These are phyloP conservation scores for Ceraclea dissimilis DNA, from an alignment of 2,888 invertebrate genomes.

Conservation along the genomic window DNA sequence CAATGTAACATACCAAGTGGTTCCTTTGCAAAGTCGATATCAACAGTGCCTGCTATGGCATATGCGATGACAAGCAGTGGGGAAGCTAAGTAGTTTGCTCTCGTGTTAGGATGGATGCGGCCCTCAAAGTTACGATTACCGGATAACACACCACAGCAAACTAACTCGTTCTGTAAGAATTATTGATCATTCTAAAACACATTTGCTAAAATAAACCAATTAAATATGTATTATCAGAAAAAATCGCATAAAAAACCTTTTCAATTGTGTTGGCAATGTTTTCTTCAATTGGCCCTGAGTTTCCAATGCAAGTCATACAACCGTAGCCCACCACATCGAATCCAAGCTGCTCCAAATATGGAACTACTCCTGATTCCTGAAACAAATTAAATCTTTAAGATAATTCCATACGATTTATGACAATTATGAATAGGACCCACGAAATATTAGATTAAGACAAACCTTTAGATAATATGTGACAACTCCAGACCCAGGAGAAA, in stretches of 20 bases:
- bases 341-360: constrained; percentile 77
- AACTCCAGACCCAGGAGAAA: constrained; percentile 94
- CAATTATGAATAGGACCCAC: too few relatives aligned
- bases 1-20: constrained; percentile 64
- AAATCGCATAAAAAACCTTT: constrained; percentile 47
- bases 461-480: constrained; percentile 78
- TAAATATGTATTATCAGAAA: background rate
- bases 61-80: constrained; percentile 96
- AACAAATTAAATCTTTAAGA: too few relatives aligned
- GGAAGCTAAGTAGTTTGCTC: constrained; percentile 97
- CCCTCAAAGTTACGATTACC: constrained; percentile 99
- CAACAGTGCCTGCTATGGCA: constrained; percentile 90
- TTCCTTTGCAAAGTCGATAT: constrained; percentile 89
- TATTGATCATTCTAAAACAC: background rate
- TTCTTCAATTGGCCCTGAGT: constrained; percentile 92
- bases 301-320: constrained; percentile 99
- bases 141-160: constrained; percentile 92
- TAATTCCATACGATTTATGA: too few relatives aligned
- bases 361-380: constrained; percentile 85
- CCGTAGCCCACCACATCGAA: constrained; percentile 98
- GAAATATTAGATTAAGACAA: background rate
- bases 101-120: constrained; percentile 91
- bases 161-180: constrained; percentile 68
- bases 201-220: too few relatives aligned
- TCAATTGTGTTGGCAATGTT: constrained; percentile 88